Evolutionary conservation across 2,113 vertebrate species (phyloP).

Genomic region (Gadus macrocephalus): DNA sequence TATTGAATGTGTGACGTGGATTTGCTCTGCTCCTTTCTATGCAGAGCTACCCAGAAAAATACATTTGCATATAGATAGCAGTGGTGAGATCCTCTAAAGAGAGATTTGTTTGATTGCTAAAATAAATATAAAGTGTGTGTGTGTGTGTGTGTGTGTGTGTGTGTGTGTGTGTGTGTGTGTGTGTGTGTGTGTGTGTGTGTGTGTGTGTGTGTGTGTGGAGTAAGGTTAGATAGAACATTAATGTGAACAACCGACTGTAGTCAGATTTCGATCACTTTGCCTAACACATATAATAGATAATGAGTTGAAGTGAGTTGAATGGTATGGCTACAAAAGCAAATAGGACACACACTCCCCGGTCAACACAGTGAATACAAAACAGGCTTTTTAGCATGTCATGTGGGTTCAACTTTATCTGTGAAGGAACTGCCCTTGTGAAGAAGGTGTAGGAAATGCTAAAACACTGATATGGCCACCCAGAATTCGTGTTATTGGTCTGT

Average conservation of each 20-base stretch:
- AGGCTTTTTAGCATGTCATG: too few relatives aligned
- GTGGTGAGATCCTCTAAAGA: conserved; percentile 40
- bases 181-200: conserved; percentile 5
- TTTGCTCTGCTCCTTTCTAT: background rate
- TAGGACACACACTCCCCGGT: too few relatives aligned
- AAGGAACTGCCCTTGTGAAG: too few relatives aligned
- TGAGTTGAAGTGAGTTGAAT: background rate
- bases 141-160: conserved; percentile 2
- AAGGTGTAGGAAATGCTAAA: too few relatives aligned
- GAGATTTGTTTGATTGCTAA: conserved; percentile 34
- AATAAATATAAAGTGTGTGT: background rate
- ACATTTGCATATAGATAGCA: conserved; percentile 61
- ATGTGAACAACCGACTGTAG: conserved; percentile 5
- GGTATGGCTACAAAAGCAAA: too few relatives aligned
- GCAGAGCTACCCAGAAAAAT: conserved; percentile 1
- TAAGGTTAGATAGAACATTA: too few relatives aligned
- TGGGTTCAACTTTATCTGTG: too few relatives aligned
- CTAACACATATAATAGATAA: conserved; percentile 9
- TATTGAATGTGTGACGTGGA: background rate
- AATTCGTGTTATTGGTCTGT: too few relatives aligned
- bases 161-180: conserved; percentile 3
- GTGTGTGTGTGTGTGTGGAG: background rate
- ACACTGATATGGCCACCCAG: too few relatives aligned
- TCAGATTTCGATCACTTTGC: conserved; percentile 33
- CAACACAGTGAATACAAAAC: too few relatives aligned